Evolutionary conservation across 2,888 invertebrate species (phyloP).

Genomic region (Drosophila putrida): DNA sequence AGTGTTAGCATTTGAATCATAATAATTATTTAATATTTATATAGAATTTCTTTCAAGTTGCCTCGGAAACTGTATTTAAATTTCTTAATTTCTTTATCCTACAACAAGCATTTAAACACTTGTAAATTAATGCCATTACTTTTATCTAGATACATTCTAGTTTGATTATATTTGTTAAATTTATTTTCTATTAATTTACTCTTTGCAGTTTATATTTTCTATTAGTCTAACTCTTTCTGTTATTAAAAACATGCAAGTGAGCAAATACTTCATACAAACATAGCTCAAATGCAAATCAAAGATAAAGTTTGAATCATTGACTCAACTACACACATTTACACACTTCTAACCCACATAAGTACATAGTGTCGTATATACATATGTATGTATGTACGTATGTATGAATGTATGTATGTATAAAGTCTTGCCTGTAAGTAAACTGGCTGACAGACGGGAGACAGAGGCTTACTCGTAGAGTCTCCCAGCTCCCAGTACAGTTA

Average conservation of each 20-base stretch:
- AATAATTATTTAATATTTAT: no score
- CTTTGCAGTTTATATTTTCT: not conserved
- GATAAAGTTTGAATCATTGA: constrained; percentile 44
- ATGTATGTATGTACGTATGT: not conserved
- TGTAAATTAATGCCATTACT: no score
- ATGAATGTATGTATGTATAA: not conserved
- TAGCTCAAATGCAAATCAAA: constrained; percentile 36
- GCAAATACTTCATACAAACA: not conserved
- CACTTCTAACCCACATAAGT: constrained; percentile 58
- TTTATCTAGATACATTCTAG: no score
- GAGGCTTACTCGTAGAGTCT: constrained; percentile 16
- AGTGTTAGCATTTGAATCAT: no score
- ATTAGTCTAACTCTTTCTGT: not conserved
- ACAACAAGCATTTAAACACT: no score
- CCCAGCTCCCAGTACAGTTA: constrained; percentile 59
- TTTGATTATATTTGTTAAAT: no score
- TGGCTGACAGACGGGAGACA: constrained; percentile 43
- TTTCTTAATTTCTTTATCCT: no score
- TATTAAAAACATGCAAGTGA: not conserved
- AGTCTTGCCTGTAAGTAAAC: constrained; percentile 54
- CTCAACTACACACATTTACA: constrained; percentile 39
- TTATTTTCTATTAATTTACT: no score
- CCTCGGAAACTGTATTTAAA: no score
- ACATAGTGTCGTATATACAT: not conserved
- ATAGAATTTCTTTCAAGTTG: not conserved